A percentile compares a stretch with the other conserved stretches of the same genome.
Conservation (phyloP, 2,888 invertebrate genomes). For the Melanchra persicariae region DNA sequence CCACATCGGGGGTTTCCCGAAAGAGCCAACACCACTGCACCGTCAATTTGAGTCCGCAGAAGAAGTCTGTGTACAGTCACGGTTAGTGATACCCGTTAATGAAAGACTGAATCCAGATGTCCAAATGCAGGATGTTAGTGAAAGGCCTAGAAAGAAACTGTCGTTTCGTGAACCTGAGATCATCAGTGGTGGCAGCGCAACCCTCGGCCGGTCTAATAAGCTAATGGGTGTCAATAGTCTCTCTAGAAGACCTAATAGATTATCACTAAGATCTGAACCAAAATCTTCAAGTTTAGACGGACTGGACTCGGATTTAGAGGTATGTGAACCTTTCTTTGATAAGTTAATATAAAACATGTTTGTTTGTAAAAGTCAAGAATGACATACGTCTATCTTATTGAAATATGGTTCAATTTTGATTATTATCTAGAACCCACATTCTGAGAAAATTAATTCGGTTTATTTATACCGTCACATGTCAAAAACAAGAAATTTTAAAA, state of each 20-base stretch:
- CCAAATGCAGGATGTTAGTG: conserved; percentile 80
- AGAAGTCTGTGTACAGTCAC: conserved; percentile 85
- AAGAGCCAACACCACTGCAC: conserved; percentile 74
- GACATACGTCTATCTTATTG: conserved; percentile 38
- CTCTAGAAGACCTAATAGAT: conserved; percentile 79
- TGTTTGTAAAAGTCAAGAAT: conserved; percentile 41
- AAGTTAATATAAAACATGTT: conserved; percentile 33
- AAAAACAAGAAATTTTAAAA: conserved; percentile 38
- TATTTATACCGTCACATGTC: conserved; percentile 38
- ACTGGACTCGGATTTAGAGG: conserved; percentile 91
- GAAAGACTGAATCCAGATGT: conserved; percentile 84
- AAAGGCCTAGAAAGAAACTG: conserved; percentile 95
- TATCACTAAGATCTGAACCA: conserved; percentile 78
- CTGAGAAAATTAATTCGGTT: conserved; percentile 33
- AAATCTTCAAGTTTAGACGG: conserved; percentile 90
- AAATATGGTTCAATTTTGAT: conserved; percentile 43
- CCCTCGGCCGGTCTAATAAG: conserved; percentile 84
- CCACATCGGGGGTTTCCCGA: conserved; percentile 72
- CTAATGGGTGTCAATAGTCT: conserved; percentile 87
- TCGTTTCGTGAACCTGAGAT: conserved; percentile 97
- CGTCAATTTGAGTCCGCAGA: conserved; percentile 82
- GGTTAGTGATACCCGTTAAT: conserved; percentile 82
- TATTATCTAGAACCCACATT: conserved; percentile 37
- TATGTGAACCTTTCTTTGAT: conserved; percentile 67
- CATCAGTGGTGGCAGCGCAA: conserved; percentile 82